phyloP scores from a whole-genome alignment of 2,797 vertebrate genomes.

The Malurus leucopterus region DNA sequence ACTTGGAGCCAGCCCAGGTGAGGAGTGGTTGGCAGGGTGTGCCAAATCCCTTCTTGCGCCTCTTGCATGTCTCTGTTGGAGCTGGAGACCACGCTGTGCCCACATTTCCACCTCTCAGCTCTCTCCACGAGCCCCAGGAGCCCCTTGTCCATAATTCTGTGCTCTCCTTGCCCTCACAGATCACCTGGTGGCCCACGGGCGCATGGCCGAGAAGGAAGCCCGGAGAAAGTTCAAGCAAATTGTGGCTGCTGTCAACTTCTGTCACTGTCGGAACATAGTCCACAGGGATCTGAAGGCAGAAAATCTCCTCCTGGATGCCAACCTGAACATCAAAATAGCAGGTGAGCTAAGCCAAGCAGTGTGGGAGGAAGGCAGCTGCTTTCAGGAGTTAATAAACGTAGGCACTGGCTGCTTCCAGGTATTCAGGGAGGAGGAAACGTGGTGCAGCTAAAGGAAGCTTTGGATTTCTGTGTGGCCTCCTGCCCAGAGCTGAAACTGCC shows the following conservation, averaged over 20 bases:
- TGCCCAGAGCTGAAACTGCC: conserved; percentile 37
- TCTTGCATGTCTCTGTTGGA: background rate
- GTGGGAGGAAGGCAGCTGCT: conserved; percentile 35
- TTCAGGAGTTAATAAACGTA: conserved; percentile 7
- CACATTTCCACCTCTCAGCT: accelerated
- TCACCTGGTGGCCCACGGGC: conserved; percentile 94
- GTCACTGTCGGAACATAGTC: conserved; percentile 94
- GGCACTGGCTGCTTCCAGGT: conserved; percentile 32
- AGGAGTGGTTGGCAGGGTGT: accelerated
- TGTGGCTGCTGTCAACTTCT: conserved; percentile 93
- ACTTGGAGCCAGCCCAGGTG: background rate
- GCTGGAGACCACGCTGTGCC: accelerated
- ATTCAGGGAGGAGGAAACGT: conserved; percentile 6
- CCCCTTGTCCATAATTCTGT: background rate
- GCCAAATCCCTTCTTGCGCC: accelerated
- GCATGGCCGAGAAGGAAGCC: conserved; percentile 97
- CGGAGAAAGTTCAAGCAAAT: conserved; percentile 97
- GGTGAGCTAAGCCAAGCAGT: conserved; percentile 59
- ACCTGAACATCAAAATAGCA: conserved; percentile 99
- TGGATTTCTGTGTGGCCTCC: conserved; percentile 38
- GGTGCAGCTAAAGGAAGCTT: conserved; percentile 28
- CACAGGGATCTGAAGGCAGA: conserved; percentile 97
- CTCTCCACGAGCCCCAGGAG: accelerated
- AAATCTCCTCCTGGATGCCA: conserved; percentile 95
- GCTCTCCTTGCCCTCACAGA: conserved; percentile 64